Base-by-base conservation (phyloP, 2,797 vertebrate species). In the Odontamblyopus rebecca region DNA sequence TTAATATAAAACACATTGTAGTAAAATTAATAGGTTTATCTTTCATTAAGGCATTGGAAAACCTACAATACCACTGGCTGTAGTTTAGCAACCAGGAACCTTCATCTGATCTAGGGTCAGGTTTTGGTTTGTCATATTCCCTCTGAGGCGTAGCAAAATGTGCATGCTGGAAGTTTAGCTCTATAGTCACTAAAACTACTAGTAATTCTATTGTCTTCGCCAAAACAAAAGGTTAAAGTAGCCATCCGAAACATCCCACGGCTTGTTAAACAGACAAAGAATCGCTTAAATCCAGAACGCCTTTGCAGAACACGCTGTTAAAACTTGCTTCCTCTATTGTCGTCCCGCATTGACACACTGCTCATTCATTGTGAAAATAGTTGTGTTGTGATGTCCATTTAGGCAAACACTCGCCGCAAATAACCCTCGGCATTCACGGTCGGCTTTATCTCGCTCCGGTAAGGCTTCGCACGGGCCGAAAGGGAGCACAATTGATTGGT, bases 401-500 rank as follows among this genome's bases (percentile, higher is more conserved):
- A 67, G 65, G 68, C 68, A 71, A 71, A 75, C 61, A 82, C 73
- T 78, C 53, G 66, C 15, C 15, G 27, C 19, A 74, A 71, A 76
- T 68, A 72, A 75, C 73, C 56, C 54, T 66, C 26, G 13, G 44
- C 38, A 78, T 76, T 61, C 50, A n/a, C 64, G 60, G 63, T 74
- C 82, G 67, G 73, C 41, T 32, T 85, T 71, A 75, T 71, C 63
- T 62, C 76, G 38, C 50, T 61, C 6, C 69, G 80, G 70, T 23
- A 72, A 71, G 32, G 50, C 82, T 79, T 2, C 0, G 65, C 44
- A 4, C 67, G 66, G 69, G 50, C 74, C 16, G 72, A 68, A 82
- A 75, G 79, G 50, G 83, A 76, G 69, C 82, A 82, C 78, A 82
- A 90, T 91, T 81, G 89, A 92, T 91, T 89, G 27, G 70, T 82